Conservation (phyloP, 2,888 invertebrate genomes). For the Rhynchonema sp. region DNA sequence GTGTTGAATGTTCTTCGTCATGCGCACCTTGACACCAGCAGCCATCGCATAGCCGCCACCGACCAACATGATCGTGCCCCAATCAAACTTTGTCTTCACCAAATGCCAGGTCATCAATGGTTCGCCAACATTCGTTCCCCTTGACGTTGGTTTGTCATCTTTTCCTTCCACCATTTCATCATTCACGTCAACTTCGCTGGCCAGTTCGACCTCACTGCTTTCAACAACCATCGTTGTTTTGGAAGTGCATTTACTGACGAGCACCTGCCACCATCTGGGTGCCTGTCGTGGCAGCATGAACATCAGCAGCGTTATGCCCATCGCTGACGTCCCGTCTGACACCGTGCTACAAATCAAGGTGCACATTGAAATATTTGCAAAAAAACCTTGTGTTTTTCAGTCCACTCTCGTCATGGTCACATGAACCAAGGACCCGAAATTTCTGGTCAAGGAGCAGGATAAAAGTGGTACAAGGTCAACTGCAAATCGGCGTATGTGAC, state of each 20-base stretch:
- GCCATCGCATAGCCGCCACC: slow-evolving; percentile 8
- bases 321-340: slow-evolving; percentile 7
- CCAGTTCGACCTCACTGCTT: background rate
- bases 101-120: background rate
- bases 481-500: background rate
- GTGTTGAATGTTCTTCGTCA: too few relatives aligned
- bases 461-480: too few relatives aligned
- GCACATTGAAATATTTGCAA: too few relatives aligned
- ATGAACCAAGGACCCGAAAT: too few relatives aligned
- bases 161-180: background rate
- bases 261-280: background rate
- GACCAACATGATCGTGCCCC: slow-evolving; percentile 7
- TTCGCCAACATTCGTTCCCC: background rate
- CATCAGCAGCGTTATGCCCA: slow-evolving; percentile 14
- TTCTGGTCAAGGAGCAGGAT: too few relatives aligned
- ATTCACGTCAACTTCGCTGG: background rate
- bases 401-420: too few relatives aligned
- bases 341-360: too few relatives aligned
- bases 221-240: background rate
- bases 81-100: slow-evolving; percentile 4
- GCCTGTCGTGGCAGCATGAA: slow-evolving; percentile 17
- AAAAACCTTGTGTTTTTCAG: too few relatives aligned
- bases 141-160: background rate
- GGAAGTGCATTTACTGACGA: too few relatives aligned
- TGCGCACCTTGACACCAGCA: slow-evolving; percentile 3